Evolutionary conservation across 1,140 invertebrate genomes (phyloP).

Genomic region (Caenorhabditis remanei): DNA sequence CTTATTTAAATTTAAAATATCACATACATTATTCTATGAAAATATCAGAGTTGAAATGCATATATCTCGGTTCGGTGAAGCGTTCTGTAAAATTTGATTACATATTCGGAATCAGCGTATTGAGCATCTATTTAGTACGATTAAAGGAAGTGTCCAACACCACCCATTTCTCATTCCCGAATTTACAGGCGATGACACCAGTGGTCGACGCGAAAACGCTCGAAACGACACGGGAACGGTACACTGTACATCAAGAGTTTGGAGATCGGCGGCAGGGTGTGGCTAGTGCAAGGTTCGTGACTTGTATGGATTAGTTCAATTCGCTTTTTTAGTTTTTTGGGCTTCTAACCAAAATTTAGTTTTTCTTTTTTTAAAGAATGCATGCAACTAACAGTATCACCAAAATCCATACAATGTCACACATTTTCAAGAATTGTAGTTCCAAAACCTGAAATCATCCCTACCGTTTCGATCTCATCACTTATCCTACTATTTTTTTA

Average conservation of each 20-base stretch:
- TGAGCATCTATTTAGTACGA: too few species aligned
- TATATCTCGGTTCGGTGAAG: too few species aligned
- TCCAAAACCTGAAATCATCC: not conserved
- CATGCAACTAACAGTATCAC: too few species aligned
- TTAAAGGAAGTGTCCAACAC: too few species aligned
- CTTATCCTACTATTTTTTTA: too few species aligned
- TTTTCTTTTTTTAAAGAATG: not conserved
- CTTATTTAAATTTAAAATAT: too few species aligned
- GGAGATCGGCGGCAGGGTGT: constrained; percentile 93
- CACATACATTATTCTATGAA: too few species aligned
- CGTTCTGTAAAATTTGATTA: too few species aligned
- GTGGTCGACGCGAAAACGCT: constrained; percentile 63
- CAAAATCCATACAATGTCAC: not conserved
- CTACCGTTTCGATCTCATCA: not conserved
- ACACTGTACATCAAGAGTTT: constrained; percentile 91
- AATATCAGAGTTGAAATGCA: too few species aligned
- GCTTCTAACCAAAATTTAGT: too few species aligned
- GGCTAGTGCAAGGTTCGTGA: constrained; percentile 84
- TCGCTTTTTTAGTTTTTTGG: not conserved
- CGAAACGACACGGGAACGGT: constrained; percentile 83
- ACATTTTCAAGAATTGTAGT: not conserved
- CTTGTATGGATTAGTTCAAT: constrained; percentile 16
- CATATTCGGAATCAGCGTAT: too few species aligned
- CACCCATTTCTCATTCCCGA: too few species aligned
- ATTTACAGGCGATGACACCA: constrained; percentile 55